A percentile compares a stretch with the other conserved stretches of the same genome.
Evolutionary conservation across 2,888 invertebrate species (phyloP).

Genomic region (Apamea anceps): DNA sequence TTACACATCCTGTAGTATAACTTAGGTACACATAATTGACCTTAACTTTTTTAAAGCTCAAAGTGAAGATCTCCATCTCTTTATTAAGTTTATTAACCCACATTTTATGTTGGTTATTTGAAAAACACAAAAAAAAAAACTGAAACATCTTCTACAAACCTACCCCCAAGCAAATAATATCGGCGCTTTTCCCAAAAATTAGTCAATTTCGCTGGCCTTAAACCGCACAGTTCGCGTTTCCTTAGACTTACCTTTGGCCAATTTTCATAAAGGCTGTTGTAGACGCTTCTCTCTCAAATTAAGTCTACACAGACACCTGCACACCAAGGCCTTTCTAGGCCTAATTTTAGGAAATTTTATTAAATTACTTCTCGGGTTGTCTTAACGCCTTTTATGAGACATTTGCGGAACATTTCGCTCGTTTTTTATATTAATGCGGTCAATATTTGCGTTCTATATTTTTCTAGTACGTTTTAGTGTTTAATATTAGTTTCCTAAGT

Average conservation of each 20-base stretch:
- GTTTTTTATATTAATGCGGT: slow-evolving; percentile 21
- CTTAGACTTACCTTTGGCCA: slow-evolving; percentile 36
- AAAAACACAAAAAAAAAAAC: background rate
- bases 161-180: background rate
- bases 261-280: slow-evolving; percentile 64
- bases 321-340: slow-evolving; percentile 40
- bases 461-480: background rate
- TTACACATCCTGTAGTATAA: background rate
- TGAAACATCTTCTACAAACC: background rate
- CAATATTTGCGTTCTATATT: slow-evolving; percentile 5
- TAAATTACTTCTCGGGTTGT: slow-evolving; percentile 34
- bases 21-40: background rate
- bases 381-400: slow-evolving; percentile 38
- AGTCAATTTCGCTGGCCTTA: slow-evolving; percentile 5
- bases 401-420: slow-evolving; percentile 26
- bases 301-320: slow-evolving; percentile 64
- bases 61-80: background rate
- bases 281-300: slow-evolving; percentile 64
- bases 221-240: slow-evolving; percentile 24
- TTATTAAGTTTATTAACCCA: background rate
- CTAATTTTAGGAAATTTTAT: slow-evolving; percentile 48
- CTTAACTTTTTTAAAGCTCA: background rate
- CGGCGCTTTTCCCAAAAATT: background rate
- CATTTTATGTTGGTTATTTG: background rate
- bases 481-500: background rate